Conservation (phyloP, 1,140 invertebrate species). For the Nasonia giraulti region DNA sequence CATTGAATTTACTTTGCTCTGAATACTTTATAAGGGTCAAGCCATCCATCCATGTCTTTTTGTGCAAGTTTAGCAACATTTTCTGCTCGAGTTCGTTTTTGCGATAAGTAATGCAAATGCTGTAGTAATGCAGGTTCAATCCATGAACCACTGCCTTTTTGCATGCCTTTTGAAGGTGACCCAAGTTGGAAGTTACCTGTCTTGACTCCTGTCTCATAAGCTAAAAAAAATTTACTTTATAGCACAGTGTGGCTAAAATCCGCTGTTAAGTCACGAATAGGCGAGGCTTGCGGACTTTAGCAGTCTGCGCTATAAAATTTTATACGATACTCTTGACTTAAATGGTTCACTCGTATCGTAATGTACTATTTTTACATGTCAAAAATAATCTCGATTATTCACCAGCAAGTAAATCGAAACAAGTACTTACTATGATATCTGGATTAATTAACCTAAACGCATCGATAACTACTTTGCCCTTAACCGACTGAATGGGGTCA, state of each 20-base stretch:
- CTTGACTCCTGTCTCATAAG: conserved; percentile 97
- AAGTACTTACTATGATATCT: conserved; percentile 90
- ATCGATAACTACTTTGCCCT: conserved; percentile 97
- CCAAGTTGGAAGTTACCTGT: conserved; percentile 99
- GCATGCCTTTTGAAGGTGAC: conserved; percentile 98
- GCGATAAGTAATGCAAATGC: conserved; percentile 99
- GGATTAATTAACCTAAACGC: conserved; percentile 98
- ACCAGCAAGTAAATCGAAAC: conserved; percentile 2
- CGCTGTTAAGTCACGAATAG: too few species aligned
- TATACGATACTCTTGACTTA: too few species aligned
- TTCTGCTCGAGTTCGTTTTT: conserved; percentile 99
- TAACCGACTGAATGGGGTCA: conserved; percentile 99
- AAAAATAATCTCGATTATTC: background rate
- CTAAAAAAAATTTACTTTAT: conserved; percentile 54
- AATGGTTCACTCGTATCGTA: too few species aligned
- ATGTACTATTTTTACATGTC: background rate
- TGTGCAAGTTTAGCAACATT: conserved; percentile 99
- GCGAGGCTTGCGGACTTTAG: too few species aligned
- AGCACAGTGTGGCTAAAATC: too few species aligned
- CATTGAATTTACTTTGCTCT: conserved; percentile 93
- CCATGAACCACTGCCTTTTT: conserved; percentile 99
- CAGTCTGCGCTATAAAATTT: too few species aligned
- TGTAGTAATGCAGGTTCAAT: conserved; percentile 99
- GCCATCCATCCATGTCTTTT: conserved; percentile 99
- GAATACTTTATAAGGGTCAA: conserved; percentile 95